Evolutionary conservation across 2,797 vertebrate genomes (phyloP), one percentile per base, ranked within the genome.

Genomic region (Harpagifer antarcticus): DNA sequence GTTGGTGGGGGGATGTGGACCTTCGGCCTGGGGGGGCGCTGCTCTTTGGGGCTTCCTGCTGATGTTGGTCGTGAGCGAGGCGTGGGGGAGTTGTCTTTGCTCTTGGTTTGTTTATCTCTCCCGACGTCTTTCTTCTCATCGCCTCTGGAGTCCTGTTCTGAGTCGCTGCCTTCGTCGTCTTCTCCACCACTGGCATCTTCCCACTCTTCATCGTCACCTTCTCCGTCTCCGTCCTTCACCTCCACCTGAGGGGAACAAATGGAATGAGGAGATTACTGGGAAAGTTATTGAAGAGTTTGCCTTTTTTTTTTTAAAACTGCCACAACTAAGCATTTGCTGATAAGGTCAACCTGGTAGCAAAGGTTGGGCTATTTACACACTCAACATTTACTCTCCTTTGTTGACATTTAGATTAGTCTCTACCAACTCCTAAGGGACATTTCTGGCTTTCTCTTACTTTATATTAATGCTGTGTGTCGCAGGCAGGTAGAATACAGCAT

Each of bases 1-100:
- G 78, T 45, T 0, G 91, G 92, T 0, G 91, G 48, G 0, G 94
- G 93, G 76, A 95, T 93, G 70, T 87, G 89, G 68, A 95, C 86
- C 78, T 93, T 94, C 0, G 93, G 93, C 19, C 90, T 79, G 8
- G 87, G 86, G 0, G 83, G 79, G 5, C 89, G 88, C 80, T 93
- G 90, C 37, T 84, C 91, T 70, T 90, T 94, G 33, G 91, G 89
- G 79, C 90, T 93, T 47, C 72, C n/a, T 31, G 79, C 74, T 0
- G 86, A 82, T 0, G 84, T 20, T 0, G 66, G 23, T 3, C n/a
- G 31, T 27, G 65, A 63, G 5, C 58, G 45, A 1, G 79, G 31
- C 1, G 53, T 4, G 0, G 79, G 19, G 9, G 82, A 72, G 54
- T 1, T 14, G 50, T 23, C 77, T 78, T 75, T 58, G 79, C 58